Evolutionary conservation across 2,113 vertebrate species (phyloP), one percentile per base, ranked within the genome.

Genomic region (Calcarius ornatus): DNA sequence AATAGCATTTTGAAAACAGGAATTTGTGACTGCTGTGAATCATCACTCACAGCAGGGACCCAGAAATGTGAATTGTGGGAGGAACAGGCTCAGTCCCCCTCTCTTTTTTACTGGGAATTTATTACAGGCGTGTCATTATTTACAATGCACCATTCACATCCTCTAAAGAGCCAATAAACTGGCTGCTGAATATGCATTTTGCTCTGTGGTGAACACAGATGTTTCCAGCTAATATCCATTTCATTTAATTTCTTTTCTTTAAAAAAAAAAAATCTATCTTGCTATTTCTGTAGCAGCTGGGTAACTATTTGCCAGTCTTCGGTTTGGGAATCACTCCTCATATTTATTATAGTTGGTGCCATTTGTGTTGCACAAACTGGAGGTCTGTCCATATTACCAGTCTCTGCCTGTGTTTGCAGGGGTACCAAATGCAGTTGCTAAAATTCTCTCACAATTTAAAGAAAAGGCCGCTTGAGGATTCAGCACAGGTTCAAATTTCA

Each of bases 101-200:
- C 96, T 98, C 97, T 98, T 98, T 98, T 97, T 98, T 95, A 92
- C 97, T 96, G 97, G 98, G 97, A 97, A 98, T 98, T 98, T 98
- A 98, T 98, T 98, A 96, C 97, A 97, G 97, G 97, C 97, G 80
- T 98, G 97, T 98, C 98, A 98, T 98, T 98, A 98, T 98, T 98
- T 98, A 98, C 98, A 98, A 97, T 92, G 97, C 97, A 96, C 97
- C 97, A 98, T 98, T 98, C 98, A 98, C 97, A 98, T 97, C 97
- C 98, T 98, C 98, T 98, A 98, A 98, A 98, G 97, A 98, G 97
- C 98, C 97, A 97, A 98, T 98, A 98, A 98, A 97, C 97, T 97
- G 96, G 95, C 97, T 98, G 98, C 98, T 98, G 98, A 98, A 98
- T 98, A 98, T 98, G 98, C 98, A 98, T 98, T 98, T 97, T 98